Base-by-base conservation (phyloP, 2,888 invertebrate species). In the Macroteleia sp. region DNA sequence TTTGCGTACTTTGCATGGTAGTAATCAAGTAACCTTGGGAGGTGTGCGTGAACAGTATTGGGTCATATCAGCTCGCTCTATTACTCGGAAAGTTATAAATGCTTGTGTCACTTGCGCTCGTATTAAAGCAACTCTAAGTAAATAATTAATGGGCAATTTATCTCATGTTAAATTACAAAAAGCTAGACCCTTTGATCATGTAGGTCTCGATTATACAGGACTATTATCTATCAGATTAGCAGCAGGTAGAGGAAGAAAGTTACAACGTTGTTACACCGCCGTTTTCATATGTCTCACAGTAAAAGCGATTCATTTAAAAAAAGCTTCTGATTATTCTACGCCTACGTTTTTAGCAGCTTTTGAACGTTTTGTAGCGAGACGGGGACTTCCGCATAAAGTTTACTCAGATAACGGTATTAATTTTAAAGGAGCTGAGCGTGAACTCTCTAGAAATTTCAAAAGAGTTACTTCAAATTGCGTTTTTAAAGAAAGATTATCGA, bases 21-120 rank as follows among this genome's bases (percentile, higher is more conserved):
- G 78, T 2, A 28, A 32, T 1, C 66, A 71, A 32, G 39, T 81
- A 1, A 69, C 66, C 0, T 10, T 50, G 6, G 69, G 75, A 8
- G 20, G 54, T 1, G 25, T 81, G 1, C 39, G 71, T 1, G 67
- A 66, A n/a, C 44, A 36, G 8, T 70, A 64, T 30, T 80, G 77
- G 76, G 50, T 74, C 1, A 30, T 75, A 3, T 57, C 69, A 1
- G 50, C 46, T 1, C 30, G 77, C 17, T 36, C 56, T 2, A 17
- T 69, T 3, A 20, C 22, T 10, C 28, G 30, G n/a, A 16, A n/a
- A 6, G 20, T 10, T 6, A 20, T 73, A 6, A 12, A 14, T 9
- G 10, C n/a, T 3, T 73, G 62, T 19, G 50, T 73, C 8, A 22
- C 36, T 20, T 76, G 75, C 14, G 17, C 48, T 9, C 36, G 67